Evolutionary conservation across 2,888 invertebrate genomes (phyloP).

Genomic region (Patella caerulea): DNA sequence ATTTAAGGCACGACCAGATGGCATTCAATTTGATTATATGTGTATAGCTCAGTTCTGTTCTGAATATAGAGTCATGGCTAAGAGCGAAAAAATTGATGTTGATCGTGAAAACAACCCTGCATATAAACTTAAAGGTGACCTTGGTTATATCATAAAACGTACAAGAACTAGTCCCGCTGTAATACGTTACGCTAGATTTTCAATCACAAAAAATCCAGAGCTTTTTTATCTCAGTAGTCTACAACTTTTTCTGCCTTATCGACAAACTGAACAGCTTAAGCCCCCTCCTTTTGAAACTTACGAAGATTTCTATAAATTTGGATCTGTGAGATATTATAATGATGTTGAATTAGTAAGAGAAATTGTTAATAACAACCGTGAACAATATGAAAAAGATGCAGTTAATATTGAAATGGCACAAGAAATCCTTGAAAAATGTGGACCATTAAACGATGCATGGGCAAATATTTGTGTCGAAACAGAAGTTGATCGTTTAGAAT

Average conservation of each 20-base stretch:
- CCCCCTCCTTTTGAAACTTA: neutral
- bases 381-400: slow-evolving; percentile 9
- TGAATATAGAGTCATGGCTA: slow-evolving; percentile 20
- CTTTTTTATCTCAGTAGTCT: slow-evolving; percentile 11
- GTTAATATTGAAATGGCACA: neutral
- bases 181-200: slow-evolving; percentile 5
- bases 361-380: neutral
- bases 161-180: neutral
- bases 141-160: slow-evolving; percentile 9
- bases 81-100: neutral
- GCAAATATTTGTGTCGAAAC: neutral
- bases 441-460: slow-evolving; percentile 16
- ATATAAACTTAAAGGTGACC: neutral
- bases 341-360: neutral
- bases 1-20: neutral
- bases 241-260: slow-evolving; percentile 16
- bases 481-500: slow-evolving; percentile 6
- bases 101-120: slow-evolving; percentile 9
- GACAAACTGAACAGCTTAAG: slow-evolving; percentile 5
- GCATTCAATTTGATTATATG: neutral
- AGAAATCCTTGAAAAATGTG: slow-evolving; percentile 8
- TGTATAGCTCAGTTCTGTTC: slow-evolving; percentile 19
- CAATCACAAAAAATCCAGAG: neutral
- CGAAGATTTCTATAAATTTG: neutral
- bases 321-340: neutral